Base-by-base conservation (phyloP, 2,113 vertebrate species). In the Oreochromis spilurus region DNA sequence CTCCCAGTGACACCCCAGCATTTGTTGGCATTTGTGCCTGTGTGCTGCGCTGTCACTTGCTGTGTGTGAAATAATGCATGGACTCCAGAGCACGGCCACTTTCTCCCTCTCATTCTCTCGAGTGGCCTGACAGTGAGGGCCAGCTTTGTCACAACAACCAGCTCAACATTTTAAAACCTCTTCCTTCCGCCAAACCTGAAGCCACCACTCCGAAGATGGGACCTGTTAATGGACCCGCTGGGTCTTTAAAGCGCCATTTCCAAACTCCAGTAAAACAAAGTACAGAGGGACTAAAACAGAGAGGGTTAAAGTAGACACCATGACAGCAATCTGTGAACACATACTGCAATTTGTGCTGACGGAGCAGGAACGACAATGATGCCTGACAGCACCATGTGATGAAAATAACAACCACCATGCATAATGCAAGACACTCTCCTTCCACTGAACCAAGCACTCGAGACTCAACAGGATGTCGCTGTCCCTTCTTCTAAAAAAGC, bases 61-160 rank as follows among this genome's bases (percentile, higher is more conserved):
- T 67, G 83, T 94, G 94, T 94, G 94, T 94, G 94, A 94, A 96
- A 96, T 96, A 96, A 96, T 96, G 95, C 95, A 95, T 95, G 91
- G 81, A 50, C 91, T 93, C 89, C 92, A 81, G 83, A 85, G 90
- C 70, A 54, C 80, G 70, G 79, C 84, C 83, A 87, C 88, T 92
- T 87, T 89, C 90, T 75, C 65, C 52, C 81, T 84, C 84, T 58
- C 50, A 26, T 79, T 84, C 84, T 89, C 79, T 70, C 79, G 90
- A 93, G 92, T 92, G 89, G 82, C 65, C 92, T 91, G 79, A 88
- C 84, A 82, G 65, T 14, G 5, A 84, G 84, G 88, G 75, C 87
- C 79, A 62, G 17, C 86, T 93, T 86, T 84, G 89, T 89, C 86
- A 87, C 88, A 91, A 62, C 83, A 90, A 84, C 78, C 88, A 21